These are phyloP conservation scores for Aelia acuminata DNA, from an alignment of 2,888 invertebrate species.

Conservation along the genomic window DNA sequence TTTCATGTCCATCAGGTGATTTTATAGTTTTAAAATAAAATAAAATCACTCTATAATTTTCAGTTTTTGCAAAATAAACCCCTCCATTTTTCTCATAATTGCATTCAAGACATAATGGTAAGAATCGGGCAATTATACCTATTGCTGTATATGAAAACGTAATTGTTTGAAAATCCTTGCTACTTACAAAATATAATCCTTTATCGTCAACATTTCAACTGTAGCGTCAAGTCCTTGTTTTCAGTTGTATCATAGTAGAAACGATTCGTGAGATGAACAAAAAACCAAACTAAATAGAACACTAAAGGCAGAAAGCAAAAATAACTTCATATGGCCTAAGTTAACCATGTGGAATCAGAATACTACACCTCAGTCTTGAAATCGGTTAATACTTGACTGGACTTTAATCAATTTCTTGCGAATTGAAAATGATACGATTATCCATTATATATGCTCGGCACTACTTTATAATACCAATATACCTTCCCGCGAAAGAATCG, in stretches of 20 bases:
- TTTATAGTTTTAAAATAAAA: neutral
- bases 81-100: neutral
- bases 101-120: neutral
- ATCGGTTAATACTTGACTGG: neutral
- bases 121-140: neutral
- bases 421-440: neutral
- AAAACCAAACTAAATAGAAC: neutral
- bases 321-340: neutral
- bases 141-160: neutral
- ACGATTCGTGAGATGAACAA: neutral
- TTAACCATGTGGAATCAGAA: conserved; percentile 23
- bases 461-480: neutral
- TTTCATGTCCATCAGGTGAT: neutral
- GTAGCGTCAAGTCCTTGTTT: neutral
- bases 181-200: conserved; percentile 14
- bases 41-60: no score
- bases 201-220: neutral
- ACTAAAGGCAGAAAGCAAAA: conserved; percentile 6
- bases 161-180: neutral
- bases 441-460: neutral
- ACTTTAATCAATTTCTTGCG: neutral
- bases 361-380: neutral
- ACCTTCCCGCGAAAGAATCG: neutral
- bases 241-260: neutral
- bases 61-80: neutral